Evolutionary conservation across 2,888 invertebrate genomes (phyloP), one percentile per base, ranked within the genome.

Genomic region (Chalcis sispes): DNA sequence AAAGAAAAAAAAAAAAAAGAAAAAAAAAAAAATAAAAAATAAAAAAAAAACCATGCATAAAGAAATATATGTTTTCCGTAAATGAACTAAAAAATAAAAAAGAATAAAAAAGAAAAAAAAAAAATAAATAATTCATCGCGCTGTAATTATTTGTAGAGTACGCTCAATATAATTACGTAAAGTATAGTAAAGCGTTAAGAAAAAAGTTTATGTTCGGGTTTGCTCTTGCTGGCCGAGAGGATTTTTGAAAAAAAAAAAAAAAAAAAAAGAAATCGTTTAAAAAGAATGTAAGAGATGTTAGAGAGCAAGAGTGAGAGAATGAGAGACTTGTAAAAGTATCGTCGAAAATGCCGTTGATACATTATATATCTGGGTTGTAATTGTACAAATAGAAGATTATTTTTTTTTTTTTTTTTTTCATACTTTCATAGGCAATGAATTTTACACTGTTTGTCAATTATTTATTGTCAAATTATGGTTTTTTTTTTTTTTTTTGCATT

Each of bases 161-260:
- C 18, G 52, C 59, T 70, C 40, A 36, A 61, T 50, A 61, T n/a
- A n/a, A n/a, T 50, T 52, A 62, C 15, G 66, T 48, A 54, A 50
- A n/a, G n/a, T n/a, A n/a, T n/a, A n/a, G 23, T 40, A 42, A 54
- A 25, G 29, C 40, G 27, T 56, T 56, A 27, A 73, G 18, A 32
- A 59, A n/a, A 32, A 56, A 58, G 50, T 58, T 48, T 2, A 29
- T 58, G 25, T 58, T 50, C 48, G 50, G 75, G 65, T 59, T 62
- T 75, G 66, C 84, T 85, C 85, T 86, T 83, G 86, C 86, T 80
- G 85, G 86, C 32, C 85, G 79, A 85, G 85, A 85, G 85, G n/a
- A n/a, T n/a, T 70, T 69, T 69, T 56, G 46, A 67, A 25, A 74
- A 23, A 73, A 64, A 71, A 46, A 75, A 40, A n/a, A 56, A 4